Percentiles rank a stretch among this genome's conserved stretches.
Evolutionary conservation across 2,888 invertebrate species (phyloP).

Genomic region (Charanyca ferruginea): DNA sequence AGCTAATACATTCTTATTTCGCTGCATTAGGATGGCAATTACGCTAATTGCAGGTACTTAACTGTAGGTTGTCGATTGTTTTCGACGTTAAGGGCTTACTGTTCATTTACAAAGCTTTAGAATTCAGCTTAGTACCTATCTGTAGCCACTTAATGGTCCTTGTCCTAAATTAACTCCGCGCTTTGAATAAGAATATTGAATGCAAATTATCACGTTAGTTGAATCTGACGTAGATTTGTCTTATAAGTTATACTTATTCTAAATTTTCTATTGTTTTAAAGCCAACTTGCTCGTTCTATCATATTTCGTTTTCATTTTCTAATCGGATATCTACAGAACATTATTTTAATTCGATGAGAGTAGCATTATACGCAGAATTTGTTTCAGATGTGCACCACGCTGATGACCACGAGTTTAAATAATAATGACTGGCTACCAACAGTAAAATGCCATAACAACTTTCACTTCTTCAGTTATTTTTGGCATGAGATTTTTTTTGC

Average conservation of each 20-base stretch:
- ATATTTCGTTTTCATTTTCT: neutral
- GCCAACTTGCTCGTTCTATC: neutral
- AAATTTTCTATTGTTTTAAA: neutral
- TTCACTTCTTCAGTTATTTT: constrained; percentile 45
- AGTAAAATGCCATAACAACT: constrained; percentile 38
- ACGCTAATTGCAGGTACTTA: constrained; percentile 45
- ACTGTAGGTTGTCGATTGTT: constrained; percentile 24
- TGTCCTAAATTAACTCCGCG: constrained; percentile 24
- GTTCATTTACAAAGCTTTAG: constrained; percentile 22
- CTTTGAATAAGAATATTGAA: constrained; percentile 18
- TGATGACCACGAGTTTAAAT: constrained; percentile 21
- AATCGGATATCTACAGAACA: neutral
- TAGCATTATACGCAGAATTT: neutral
- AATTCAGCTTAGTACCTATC: constrained; percentile 24
- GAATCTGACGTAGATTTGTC: neutral
- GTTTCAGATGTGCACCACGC: constrained; percentile 21
- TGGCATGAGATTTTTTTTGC: neutral
- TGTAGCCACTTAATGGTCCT: constrained; percentile 14
- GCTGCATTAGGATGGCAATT: constrained; percentile 36
- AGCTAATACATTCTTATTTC: constrained; percentile 5
- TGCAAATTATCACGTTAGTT: constrained; percentile 9
- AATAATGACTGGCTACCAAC: constrained; percentile 25
- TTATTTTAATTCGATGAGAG: neutral
- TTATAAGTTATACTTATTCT: neutral
- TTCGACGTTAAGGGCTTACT: constrained; percentile 26